These are phyloP conservation scores for Nudaria mundana DNA, from an alignment of 2,888 invertebrate species.

Conservation along the genomic window DNA sequence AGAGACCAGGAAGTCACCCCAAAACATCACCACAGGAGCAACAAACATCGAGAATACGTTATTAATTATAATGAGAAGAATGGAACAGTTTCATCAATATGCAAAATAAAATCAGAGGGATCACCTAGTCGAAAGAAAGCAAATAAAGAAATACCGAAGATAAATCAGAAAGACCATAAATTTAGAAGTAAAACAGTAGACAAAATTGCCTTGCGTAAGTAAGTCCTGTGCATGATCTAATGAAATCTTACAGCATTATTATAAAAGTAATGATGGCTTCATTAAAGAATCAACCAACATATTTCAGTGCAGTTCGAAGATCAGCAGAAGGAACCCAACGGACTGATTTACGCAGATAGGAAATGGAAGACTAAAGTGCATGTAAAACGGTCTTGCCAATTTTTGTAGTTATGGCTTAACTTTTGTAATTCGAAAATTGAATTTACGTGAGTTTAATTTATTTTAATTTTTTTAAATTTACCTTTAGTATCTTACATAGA, in stretches of 20 bases:
- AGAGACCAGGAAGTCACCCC: conserved; percentile 35
- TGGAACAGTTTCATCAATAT: conserved; percentile 70
- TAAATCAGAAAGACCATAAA: conserved; percentile 47
- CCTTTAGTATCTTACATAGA: conserved; percentile 33
- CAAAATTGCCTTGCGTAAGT: conserved; percentile 72
- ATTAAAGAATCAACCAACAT: conserved; percentile 62
- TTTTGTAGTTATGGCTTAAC: conserved; percentile 51
- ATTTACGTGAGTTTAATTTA: conserved; percentile 28
- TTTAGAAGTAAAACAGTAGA: conserved; percentile 51
- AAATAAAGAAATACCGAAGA: conserved; percentile 46
- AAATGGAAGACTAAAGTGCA: conserved; percentile 59
- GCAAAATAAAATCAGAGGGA: conserved; percentile 57
- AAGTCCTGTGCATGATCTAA: conserved; percentile 66
- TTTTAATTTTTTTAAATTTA: conserved; percentile 16
- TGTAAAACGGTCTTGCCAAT: conserved; percentile 68
- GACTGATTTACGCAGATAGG: conserved; percentile 49
- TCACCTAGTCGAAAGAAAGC: conserved; percentile 51
- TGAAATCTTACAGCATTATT: conserved; percentile 46
- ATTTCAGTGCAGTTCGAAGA: conserved; percentile 74
- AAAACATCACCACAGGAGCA: conserved; percentile 37
- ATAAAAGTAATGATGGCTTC: conserved; percentile 42
- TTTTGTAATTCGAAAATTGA: conserved; percentile 36
- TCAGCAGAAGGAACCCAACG: conserved; percentile 52
- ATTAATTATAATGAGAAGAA: conserved; percentile 76
- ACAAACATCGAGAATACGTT: conserved; percentile 63